phyloP scores from a whole-genome alignment of 2,888 invertebrate species.

The Drosophila diplacantha region DNA sequence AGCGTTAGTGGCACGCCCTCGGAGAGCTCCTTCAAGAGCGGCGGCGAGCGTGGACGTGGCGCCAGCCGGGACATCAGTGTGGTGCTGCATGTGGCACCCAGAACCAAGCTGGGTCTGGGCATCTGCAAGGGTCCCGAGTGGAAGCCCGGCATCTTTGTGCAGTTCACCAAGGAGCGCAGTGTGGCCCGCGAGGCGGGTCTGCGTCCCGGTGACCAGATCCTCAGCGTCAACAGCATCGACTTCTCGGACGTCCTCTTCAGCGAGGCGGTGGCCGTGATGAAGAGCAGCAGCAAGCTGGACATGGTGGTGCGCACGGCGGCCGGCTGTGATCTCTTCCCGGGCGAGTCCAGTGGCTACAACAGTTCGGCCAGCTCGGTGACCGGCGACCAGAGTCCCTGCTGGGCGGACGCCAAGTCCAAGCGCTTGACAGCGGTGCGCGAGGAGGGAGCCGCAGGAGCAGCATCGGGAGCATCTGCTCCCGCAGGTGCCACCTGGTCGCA shows the following conservation, averaged over 20 bases:
- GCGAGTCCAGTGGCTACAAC: slow-evolving; percentile 90
- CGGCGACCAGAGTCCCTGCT: slow-evolving; percentile 85
- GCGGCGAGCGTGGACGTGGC: slow-evolving; percentile 61
- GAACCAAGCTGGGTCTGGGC: slow-evolving; percentile 90
- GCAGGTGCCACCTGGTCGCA: slow-evolving; percentile 37
- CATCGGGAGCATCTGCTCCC: not conserved
- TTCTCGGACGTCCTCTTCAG: slow-evolving; percentile 88
- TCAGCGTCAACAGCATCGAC: slow-evolving; percentile 91
- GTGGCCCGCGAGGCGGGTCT: slow-evolving; percentile 92
- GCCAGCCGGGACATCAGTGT: slow-evolving; percentile 84
- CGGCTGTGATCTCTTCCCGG: slow-evolving; percentile 88
- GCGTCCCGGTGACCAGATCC: slow-evolving; percentile 92
- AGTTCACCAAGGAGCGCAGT: slow-evolving; percentile 93
- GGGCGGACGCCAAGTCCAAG: slow-evolving; percentile 81
- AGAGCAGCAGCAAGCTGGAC: slow-evolving; percentile 86
- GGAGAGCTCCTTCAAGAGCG: slow-evolving; percentile 74
- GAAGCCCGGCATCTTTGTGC: slow-evolving; percentile 92
- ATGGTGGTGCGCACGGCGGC: slow-evolving; percentile 87
- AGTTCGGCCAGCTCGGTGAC: slow-evolving; percentile 90
- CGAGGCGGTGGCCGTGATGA: slow-evolving; percentile 90
- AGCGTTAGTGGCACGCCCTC: slow-evolving; percentile 72
- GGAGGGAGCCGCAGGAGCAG: slow-evolving; percentile 74
- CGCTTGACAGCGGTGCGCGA: slow-evolving; percentile 86
- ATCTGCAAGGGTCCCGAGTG: slow-evolving; percentile 91
- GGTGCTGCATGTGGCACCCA: slow-evolving; percentile 88